Evolutionary conservation across 2,888 invertebrate genomes (phyloP), one percentile per base, ranked within the genome.

Genomic region (Erynnis tages): DNA sequence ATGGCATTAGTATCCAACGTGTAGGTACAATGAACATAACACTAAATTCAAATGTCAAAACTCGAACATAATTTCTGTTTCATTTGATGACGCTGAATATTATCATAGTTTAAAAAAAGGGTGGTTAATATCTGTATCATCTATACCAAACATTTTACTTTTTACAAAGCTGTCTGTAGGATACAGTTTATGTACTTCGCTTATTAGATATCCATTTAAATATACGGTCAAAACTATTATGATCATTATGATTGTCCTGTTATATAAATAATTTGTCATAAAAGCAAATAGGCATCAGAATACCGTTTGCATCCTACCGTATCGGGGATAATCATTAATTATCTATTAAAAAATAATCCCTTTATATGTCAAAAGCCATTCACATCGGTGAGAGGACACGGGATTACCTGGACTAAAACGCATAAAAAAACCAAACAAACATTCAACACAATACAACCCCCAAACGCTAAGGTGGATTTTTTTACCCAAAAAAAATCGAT

Each of bases 291-390:
- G 17, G 25, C 27, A 34, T 32, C 17, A 8, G 7, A 1, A 25
- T 4, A 10, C 10, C 14, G 16, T 46, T 34, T 27, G 61, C 50
- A 50, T 32, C 32, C 38, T 19, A 69, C 67, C 64, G 56, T 68
- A 63, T 69, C 44, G 62, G 71, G 74, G 16, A 44, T 29, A 78
- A 82, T 82, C 86, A 87, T 88, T 88, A 88, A 85, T 84, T 87
- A 88, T 80, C 80, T 83, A 87, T 88, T 85, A 87, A 72, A 81
- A 77, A 80, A 74, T 87, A 87, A 89, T 88, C 88, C 87, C 76
- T 87, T 82, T 82, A 82, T 74, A 73, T 71, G 86, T 88, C 86
- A 86, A 74, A 88, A 82, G 79, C 75, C 67, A 84, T 86, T 82
- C 69, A 73, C 56, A 52, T 52, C 65, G 64, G 74, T 70, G 77